These are phyloP conservation scores for Morphnarchus princeps DNA, from an alignment of 2,113 vertebrate genomes.

Conservation along the genomic window DNA sequence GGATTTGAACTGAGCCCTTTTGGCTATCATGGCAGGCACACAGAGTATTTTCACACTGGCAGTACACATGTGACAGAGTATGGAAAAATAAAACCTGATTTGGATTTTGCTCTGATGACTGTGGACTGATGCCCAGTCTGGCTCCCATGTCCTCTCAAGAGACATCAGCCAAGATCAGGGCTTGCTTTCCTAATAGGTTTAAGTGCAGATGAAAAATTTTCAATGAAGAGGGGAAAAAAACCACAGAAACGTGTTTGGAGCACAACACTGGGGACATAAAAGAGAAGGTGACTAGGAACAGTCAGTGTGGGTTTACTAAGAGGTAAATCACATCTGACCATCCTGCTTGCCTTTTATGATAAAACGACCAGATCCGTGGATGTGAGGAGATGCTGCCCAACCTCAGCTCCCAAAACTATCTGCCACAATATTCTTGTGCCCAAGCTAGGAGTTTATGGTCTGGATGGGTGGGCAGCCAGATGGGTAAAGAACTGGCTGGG, in stretches of 20 bases:
- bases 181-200: not conserved
- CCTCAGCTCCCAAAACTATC: not conserved
- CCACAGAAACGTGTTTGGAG: not conserved
- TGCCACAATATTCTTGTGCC: not conserved
- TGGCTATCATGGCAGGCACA: not conserved
- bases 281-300: not conserved
- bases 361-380: not conserved
- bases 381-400: not conserved
- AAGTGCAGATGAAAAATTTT: not conserved
- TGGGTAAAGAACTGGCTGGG: not conserved
- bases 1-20: not conserved
- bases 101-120: not conserved
- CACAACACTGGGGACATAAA: not conserved
- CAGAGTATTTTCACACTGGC: not conserved
- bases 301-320: not conserved
- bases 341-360: not conserved
- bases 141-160: not conserved
- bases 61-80: not conserved
- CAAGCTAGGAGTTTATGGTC: not conserved
- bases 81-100: not conserved
- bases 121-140: not conserved
- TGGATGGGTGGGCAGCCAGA: not conserved
- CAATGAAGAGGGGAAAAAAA: not conserved
- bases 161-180: not conserved
- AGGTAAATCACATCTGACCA: not conserved